Conservation (phyloP, 2,113 vertebrate species). For the Meles meles region DNA sequence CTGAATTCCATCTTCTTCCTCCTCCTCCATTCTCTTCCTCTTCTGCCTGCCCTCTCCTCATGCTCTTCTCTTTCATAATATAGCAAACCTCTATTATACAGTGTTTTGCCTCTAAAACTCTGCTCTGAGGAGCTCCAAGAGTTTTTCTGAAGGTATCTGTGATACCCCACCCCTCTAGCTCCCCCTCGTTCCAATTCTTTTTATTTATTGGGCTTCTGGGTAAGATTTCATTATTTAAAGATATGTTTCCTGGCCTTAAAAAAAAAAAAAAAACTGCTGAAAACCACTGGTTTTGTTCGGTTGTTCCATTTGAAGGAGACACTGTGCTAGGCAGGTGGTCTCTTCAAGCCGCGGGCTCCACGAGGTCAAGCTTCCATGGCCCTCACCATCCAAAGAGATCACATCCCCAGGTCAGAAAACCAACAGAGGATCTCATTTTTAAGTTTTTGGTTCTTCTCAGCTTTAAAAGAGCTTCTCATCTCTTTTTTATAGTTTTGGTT, state of each 20-base stretch:
- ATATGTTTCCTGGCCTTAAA: background rate
- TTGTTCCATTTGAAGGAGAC: accelerated
- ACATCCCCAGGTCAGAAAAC: background rate
- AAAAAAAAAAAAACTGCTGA: background rate
- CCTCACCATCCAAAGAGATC: background rate
- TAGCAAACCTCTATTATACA: accelerated
- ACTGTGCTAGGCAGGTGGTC: background rate
- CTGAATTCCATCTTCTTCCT: background rate
- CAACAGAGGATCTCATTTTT: background rate
- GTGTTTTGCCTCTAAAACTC: background rate
- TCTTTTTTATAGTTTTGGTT: background rate
- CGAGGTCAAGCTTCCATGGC: background rate
- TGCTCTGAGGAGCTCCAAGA: background rate
- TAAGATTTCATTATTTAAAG: background rate
- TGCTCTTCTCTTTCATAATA: background rate
- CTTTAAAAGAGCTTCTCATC: background rate
- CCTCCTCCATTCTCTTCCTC: background rate
- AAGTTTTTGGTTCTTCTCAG: background rate
- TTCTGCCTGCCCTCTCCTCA: background rate
- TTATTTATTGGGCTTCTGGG: background rate
- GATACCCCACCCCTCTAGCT: background rate
- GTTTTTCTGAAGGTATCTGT: background rate
- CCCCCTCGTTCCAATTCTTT: background rate
- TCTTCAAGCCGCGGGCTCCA: background rate
- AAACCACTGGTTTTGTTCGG: background rate